These are phyloP conservation scores for Parauchenoglanis punctatus DNA, from an alignment of 2,797 vertebrate genomes.

Conservation along the genomic window DNA sequence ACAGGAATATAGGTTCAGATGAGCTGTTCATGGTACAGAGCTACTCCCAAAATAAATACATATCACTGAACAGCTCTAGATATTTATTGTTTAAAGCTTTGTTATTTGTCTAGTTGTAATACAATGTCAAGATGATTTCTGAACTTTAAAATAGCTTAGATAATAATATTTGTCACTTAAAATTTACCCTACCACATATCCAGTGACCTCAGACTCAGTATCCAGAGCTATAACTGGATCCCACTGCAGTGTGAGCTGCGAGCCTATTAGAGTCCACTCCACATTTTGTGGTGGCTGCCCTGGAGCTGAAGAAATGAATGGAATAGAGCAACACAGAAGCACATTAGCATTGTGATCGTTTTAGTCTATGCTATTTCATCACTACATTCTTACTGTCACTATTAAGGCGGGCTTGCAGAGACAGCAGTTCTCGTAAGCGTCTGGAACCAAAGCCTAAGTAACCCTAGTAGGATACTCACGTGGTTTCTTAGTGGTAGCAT, in stretches of 20 bases:
- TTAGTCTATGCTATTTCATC: slow-evolving; percentile 28
- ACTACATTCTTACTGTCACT: slow-evolving; percentile 13
- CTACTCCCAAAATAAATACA: background rate
- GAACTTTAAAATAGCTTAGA: background rate
- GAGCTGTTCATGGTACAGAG: background rate
- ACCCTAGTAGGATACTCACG: slow-evolving; percentile 75
- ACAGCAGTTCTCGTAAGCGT: slow-evolving; percentile 45
- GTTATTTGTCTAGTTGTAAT: background rate
- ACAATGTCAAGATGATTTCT: background rate
- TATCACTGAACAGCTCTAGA: background rate
- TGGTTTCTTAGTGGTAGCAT: slow-evolving; percentile 91
- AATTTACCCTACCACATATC: slow-evolving; percentile 84
- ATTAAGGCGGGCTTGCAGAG: slow-evolving; percentile 6
- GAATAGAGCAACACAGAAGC: slow-evolving; percentile 12
- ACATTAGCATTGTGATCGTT: slow-evolving; percentile 17
- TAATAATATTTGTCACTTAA: background rate
- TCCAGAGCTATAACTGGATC: slow-evolving; percentile 88
- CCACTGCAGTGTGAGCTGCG: slow-evolving; percentile 89
- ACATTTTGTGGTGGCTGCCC: slow-evolving; percentile 88
- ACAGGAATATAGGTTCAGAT: background rate
- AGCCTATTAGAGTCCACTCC: slow-evolving; percentile 89
- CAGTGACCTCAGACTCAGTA: slow-evolving; percentile 91
- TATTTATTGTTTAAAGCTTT: background rate
- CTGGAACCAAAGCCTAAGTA: slow-evolving; percentile 19
- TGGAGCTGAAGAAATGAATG: slow-evolving; percentile 72